Conservation (phyloP, 2,888 invertebrate species). For the Yponomeuta cagnagella region DNA sequence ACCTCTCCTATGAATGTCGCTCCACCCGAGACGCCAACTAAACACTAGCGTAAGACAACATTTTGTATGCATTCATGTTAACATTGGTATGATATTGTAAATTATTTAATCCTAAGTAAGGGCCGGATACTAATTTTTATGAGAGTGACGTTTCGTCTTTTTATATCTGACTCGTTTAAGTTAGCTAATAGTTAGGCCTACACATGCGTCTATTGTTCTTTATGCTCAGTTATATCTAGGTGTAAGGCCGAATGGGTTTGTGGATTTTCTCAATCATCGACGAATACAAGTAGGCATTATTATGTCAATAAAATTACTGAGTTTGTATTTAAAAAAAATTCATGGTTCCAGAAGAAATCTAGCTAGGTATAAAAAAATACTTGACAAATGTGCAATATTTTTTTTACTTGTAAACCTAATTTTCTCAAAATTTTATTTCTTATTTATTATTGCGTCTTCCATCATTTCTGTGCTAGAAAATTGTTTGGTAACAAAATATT, state of each 20-base stretch:
- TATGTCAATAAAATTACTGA: neutral
- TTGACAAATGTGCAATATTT: constrained; percentile 10
- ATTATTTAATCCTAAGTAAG: constrained; percentile 54
- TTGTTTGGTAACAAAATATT: neutral
- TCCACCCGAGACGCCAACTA: constrained; percentile 17
- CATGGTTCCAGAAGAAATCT: neutral
- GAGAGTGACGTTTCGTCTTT: constrained; percentile 29
- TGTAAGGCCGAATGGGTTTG: constrained; percentile 29
- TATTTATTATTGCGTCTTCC: constrained; percentile 11
- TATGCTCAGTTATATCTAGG: constrained; percentile 71
- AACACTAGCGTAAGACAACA: constrained; percentile 27
- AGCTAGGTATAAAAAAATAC: too few relatives aligned
- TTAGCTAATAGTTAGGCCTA: constrained; percentile 39
- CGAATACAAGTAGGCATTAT: neutral
- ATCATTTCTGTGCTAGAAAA: neutral
- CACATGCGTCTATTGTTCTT: constrained; percentile 54
- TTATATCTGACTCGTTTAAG: constrained; percentile 35
- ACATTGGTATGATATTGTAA: constrained; percentile 58
- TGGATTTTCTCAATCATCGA: constrained; percentile 13
- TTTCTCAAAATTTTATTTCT: neutral
- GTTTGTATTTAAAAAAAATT: neutral
- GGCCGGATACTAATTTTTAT: constrained; percentile 31
- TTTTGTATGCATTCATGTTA: constrained; percentile 62
- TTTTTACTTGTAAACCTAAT: neutral
- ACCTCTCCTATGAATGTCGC: constrained; percentile 14